Evolutionary conservation across 2,888 invertebrate genomes (phyloP).

Genomic region (Octodonta nipae): DNA sequence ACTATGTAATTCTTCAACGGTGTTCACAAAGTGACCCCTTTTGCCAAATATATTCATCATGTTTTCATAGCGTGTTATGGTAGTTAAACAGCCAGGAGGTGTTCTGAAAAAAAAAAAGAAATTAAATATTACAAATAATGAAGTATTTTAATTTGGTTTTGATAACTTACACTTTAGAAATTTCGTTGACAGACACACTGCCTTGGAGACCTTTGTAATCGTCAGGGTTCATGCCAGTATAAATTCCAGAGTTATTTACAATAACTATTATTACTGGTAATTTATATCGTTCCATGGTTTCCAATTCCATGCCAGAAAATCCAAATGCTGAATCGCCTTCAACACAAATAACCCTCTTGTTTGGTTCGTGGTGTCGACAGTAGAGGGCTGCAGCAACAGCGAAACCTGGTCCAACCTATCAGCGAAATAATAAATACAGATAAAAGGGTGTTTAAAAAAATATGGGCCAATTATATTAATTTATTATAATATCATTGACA

Average conservation of each 20-base stretch:
- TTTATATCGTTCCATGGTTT: conserved; percentile 89
- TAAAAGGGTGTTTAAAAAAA: too few relatives aligned
- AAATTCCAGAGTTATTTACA: conserved; percentile 92
- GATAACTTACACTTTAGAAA: conserved; percentile 57
- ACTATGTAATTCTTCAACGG: conserved; percentile 58
- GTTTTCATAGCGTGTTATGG: conserved; percentile 74
- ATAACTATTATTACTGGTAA: conserved; percentile 81
- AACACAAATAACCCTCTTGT: conserved; percentile 78
- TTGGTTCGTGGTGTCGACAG: conserved; percentile 67
- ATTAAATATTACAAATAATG: neutral
- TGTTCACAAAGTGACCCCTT: conserved; percentile 65
- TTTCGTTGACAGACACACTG: conserved; percentile 42
- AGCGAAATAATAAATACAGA: too few relatives aligned
- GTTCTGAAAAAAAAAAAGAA: conserved; percentile 43
- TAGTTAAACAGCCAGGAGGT: conserved; percentile 69
- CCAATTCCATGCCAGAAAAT: conserved; percentile 96
- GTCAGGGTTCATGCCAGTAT: conserved; percentile 70
- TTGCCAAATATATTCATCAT: conserved; percentile 79
- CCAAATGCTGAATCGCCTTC: conserved; percentile 97
- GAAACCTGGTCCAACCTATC: conserved; percentile 71
- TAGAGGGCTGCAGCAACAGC: conserved; percentile 85
- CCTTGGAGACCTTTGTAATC: conserved; percentile 57
- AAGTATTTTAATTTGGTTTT: conserved; percentile 3
- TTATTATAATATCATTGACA: too few relatives aligned
- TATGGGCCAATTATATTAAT: too few relatives aligned